Evolutionary conservation across 1,140 invertebrate species (phyloP), one percentile per base, ranked within the genome.

Genomic region (Hyles euphorbiae): DNA sequence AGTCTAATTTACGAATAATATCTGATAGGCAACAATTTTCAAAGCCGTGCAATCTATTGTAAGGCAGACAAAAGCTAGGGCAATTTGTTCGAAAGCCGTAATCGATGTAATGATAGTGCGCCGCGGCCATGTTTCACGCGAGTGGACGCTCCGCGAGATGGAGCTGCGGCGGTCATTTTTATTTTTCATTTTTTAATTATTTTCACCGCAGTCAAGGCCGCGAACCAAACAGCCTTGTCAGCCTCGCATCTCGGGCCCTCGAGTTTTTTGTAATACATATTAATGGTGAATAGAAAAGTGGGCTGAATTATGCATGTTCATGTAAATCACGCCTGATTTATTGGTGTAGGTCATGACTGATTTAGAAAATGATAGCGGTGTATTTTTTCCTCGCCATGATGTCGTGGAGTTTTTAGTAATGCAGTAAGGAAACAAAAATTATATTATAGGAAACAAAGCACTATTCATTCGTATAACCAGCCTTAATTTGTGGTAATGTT

Each of bases 241-340:
- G 49, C 10, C 49, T 33, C 47, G 45, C 45, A 48, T 56, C 45
- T 53, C 10, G 49, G 47, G 49, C 54, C 66, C 48, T 40, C 36
- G 36, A 40, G 36, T 61, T 64, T 33, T 49, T 49, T 22, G 33
- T 55, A 49, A 65, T 63, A 56, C 61, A 67, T 70, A 64, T 67
- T 61, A 64, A 70, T 51, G 46, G 48, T 49, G 64, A 67, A 70
- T 63, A 70, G 61, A 70, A 58, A 70, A 67, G 34, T 56, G 50
- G 52, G 49, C 58, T 67, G 61, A 58, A 68, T 61, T 56, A 56
- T 63, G 59, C 48, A 61, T 61, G 2, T 48, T 5, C n/a, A 11
- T 48, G 46, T 48, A 48, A 11, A 48, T 11, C n/a, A n/a, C 10
- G 12, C 46, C 12, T 22, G 46, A 40, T 40, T 40, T 47, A 48